A percentile compares a stretch with the other conserved stretches of the same genome.
phyloP scores from a whole-genome alignment of 2,888 invertebrate species.

The Athripsodes cinereus region DNA sequence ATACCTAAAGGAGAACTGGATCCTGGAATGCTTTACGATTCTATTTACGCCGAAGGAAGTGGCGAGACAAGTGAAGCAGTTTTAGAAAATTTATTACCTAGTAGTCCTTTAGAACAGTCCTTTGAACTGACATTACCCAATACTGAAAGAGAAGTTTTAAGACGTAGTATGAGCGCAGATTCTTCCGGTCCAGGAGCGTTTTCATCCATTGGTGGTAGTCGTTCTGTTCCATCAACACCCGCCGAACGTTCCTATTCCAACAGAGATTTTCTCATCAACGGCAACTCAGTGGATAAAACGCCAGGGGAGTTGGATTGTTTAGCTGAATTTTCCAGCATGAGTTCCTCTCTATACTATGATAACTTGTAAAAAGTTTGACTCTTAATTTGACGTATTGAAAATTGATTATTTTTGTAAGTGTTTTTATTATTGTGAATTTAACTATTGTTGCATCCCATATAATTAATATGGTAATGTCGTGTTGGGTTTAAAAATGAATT shows the following conservation, averaged over 20 bases:
- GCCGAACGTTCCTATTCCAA: constrained; percentile 54
- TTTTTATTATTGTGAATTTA: no score
- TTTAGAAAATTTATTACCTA: neutral
- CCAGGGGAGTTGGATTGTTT: constrained; percentile 1
- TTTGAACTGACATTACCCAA: neutral
- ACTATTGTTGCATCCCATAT: no score
- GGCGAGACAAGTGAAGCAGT: constrained; percentile 26
- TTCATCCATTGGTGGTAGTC: constrained; percentile 43
- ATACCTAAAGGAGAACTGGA: constrained; percentile 48
- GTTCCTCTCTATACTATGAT: constrained; percentile 1
- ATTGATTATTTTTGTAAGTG: neutral
- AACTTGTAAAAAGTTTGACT: neutral
- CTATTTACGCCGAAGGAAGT: constrained; percentile 44
- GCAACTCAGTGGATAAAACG: constrained; percentile 47
- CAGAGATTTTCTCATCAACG: constrained; percentile 56
- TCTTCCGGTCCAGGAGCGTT: constrained; percentile 67
- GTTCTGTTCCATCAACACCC: constrained; percentile 75
- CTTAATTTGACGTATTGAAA: neutral
- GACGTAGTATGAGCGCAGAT: constrained; percentile 42
- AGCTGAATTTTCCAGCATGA: neutral
- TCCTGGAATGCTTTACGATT: constrained; percentile 60
- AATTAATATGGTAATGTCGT: no score
- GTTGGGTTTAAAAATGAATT: no score
- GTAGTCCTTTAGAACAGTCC: constrained; percentile 1
- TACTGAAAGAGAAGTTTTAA: constrained; percentile 41